These are phyloP conservation scores for Arge pagana DNA, from an alignment of 2,888 invertebrate species.

Conservation along the genomic window DNA sequence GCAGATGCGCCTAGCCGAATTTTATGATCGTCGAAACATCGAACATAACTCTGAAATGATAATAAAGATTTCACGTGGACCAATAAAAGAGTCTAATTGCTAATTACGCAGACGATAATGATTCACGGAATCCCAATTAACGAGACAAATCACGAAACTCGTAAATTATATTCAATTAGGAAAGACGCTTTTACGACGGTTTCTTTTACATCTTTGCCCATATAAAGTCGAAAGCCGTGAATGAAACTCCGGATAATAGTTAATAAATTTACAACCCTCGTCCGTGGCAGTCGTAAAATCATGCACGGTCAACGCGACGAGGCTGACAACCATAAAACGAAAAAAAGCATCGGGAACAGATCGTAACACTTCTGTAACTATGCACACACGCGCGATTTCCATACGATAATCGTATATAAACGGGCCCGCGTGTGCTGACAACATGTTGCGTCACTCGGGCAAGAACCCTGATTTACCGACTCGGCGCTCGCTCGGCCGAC, in stretches of 20 bases:
- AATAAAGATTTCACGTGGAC: no score
- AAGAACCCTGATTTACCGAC: conserved; percentile 9
- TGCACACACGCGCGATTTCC: background rate
- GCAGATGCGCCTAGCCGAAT: no score
- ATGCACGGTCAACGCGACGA: conserved; percentile 9
- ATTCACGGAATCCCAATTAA: conserved; percentile 17
- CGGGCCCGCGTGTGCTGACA: conserved; percentile 13
- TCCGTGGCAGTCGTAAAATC: conserved; percentile 5
- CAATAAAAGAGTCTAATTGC: no score
- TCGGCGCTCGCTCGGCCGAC: background rate
- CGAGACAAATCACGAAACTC: conserved; percentile 11
- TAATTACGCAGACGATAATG: no score
- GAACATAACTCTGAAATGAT: no score
- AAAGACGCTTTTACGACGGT: background rate
- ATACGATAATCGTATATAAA: conserved; percentile 16
- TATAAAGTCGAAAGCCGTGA: background rate
- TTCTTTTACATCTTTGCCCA: background rate
- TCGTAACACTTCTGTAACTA: conserved; percentile 7
- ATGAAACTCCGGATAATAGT: background rate
- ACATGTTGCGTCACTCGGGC: conserved; percentile 17
- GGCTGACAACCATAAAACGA: background rate
- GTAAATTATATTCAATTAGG: background rate
- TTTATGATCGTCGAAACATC: no score
- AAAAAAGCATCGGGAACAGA: conserved; percentile 10
- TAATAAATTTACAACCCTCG: conserved; percentile 19